Percentiles rank a stretch among this genome's conserved stretches.
phyloP scores from a whole-genome alignment of 2,797 vertebrate species.

The Intellagama lesueurii region DNA sequence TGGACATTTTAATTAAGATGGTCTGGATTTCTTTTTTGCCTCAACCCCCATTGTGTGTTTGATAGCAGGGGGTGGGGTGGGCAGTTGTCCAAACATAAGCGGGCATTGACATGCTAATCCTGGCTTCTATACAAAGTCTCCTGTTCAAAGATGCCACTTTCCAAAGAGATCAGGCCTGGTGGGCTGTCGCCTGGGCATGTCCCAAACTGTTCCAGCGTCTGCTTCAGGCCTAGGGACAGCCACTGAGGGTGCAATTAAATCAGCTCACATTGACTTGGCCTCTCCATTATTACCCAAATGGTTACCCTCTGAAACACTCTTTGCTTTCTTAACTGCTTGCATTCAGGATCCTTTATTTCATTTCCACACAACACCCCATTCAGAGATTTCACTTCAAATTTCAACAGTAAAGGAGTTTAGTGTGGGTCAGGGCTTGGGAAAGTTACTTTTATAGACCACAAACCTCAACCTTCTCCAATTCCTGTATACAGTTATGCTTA shows the following conservation, averaged over 20 bases:
- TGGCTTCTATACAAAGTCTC: no score
- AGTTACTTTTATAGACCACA: no score
- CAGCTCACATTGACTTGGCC: not conserved
- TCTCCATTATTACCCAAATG: not conserved
- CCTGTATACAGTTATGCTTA: no score
- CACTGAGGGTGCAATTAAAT: no score
- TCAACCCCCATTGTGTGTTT: not conserved
- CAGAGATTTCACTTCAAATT: not conserved
- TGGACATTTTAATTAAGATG: constrained; percentile 2
- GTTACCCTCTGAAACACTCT: not conserved
- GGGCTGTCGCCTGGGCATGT: not conserved
- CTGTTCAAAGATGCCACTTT: not conserved
- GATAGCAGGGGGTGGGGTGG: no score
- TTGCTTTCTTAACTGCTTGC: not conserved
- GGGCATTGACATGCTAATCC: not conserved
- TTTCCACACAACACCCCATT: not conserved
- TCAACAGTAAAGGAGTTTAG: not conserved
- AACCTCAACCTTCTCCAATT: no score
- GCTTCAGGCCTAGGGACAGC: no score
- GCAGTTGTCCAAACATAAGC: not conserved
- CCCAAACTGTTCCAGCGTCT: not conserved
- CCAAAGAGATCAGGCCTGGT: not conserved
- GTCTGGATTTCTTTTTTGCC: not conserved
- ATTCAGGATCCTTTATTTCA: not conserved
- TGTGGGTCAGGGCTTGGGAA: no score